Conservation (phyloP, 2,797 vertebrate species). For the Tokudaia muenninki region DNA sequence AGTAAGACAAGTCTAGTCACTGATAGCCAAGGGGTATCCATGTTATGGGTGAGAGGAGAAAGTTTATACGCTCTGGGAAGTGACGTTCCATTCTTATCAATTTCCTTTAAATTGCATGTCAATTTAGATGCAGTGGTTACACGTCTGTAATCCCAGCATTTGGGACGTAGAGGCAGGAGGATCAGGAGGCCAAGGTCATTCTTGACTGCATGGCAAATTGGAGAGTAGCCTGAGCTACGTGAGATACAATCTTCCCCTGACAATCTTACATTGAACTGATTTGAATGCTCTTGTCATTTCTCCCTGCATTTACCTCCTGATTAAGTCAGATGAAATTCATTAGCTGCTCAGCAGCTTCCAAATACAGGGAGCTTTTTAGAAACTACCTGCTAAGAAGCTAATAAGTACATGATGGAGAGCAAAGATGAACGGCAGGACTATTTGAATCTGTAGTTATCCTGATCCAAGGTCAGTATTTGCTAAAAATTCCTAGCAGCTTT, state of each 20-base stretch:
- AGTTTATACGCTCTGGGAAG: conserved; percentile 26
- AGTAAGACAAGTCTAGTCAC: not conserved
- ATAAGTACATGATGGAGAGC: not conserved
- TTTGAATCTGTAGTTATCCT: not conserved
- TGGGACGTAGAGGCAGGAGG: not conserved
- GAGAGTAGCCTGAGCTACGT: not conserved
- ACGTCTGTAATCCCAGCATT: not conserved
- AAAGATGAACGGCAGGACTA: not conserved
- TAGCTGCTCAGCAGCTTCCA: not conserved
- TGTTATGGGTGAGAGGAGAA: not conserved
- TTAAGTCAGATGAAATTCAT: conserved; percentile 45
- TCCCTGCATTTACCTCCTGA: conserved; percentile 12
- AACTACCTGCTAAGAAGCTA: not conserved
- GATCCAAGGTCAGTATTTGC: not conserved
- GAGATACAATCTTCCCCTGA: not conserved
- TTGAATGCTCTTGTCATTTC: conserved; percentile 21
- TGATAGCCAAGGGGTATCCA: not conserved
- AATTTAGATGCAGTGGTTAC: not conserved
- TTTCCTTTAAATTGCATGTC: not conserved
- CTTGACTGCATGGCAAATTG: not conserved
- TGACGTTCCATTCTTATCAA: not conserved
- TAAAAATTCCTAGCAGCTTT: not conserved
- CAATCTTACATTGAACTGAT: not conserved
- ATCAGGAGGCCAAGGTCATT: not conserved
- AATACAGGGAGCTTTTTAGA: conserved; percentile 42